Conservation (phyloP, 1,140 invertebrate species). For the Phortica variegata region DNA sequence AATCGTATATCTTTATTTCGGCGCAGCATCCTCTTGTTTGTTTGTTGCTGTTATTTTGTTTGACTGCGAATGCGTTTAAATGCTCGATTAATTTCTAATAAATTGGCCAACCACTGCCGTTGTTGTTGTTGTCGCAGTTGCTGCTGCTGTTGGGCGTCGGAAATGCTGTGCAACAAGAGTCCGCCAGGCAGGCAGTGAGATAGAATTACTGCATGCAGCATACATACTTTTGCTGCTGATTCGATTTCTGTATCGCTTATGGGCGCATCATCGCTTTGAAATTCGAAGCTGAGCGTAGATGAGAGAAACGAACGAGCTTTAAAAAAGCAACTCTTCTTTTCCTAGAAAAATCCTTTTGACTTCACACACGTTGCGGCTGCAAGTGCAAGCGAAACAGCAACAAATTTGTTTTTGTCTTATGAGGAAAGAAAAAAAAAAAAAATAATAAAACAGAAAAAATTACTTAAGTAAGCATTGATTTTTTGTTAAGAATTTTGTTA, state of each 20-base stretch:
- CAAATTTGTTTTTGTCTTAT: too few relatives aligned
- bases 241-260: background rate
- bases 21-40: too few relatives aligned
- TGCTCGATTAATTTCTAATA: slow-evolving; percentile 56
- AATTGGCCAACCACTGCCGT: too few relatives aligned
- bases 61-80: too few relatives aligned
- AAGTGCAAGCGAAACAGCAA: slow-evolving; percentile 10
- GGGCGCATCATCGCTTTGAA: slow-evolving; percentile 22
- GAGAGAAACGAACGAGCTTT: background rate
- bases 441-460: too few relatives aligned
- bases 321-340: too few relatives aligned
- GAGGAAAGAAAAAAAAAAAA: too few relatives aligned
- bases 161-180: slow-evolving; percentile 37
- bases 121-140: slow-evolving; percentile 13
- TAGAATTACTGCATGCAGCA: slow-evolving; percentile 20
- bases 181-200: slow-evolving; percentile 5
- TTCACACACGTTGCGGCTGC: too few relatives aligned
- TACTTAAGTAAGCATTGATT: slow-evolving; percentile 36
- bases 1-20: slow-evolving; percentile 47
- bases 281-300: slow-evolving; percentile 18
- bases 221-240: background rate
- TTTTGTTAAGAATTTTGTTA: too few relatives aligned
- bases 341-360: slow-evolving; percentile 6
- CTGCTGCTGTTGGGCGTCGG: slow-evolving; percentile 9
- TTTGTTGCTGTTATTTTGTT: too few relatives aligned